phyloP scores from a whole-genome alignment of 2,888 invertebrate genomes.

The Lasiommata megera region DNA sequence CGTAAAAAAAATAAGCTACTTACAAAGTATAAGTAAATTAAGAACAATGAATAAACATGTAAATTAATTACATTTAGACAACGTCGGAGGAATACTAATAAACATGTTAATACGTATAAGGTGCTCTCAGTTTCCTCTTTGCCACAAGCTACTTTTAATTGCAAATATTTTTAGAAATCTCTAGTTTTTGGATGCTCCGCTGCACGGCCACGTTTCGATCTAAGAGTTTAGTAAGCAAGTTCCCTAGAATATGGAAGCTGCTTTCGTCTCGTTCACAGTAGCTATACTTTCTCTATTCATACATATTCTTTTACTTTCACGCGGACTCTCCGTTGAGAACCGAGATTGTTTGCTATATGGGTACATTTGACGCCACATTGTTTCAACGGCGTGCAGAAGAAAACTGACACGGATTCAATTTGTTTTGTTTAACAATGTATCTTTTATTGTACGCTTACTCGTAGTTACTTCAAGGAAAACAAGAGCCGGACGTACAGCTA shows the following conservation, averaged over 20 bases:
- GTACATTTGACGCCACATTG: slow-evolving; percentile 51
- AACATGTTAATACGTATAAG: neutral
- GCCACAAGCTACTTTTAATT: slow-evolving; percentile 14
- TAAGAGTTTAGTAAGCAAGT: slow-evolving; percentile 27
- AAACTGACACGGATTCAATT: slow-evolving; percentile 4
- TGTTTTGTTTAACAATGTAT: neutral
- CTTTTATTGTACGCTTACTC: neutral
- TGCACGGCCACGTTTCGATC: slow-evolving; percentile 15
- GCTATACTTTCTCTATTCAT: slow-evolving; percentile 75
- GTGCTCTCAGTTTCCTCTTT: neutral
- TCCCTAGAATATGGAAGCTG: slow-evolving; percentile 29
- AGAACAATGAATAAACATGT: no score
- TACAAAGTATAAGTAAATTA: no score
- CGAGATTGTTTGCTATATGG: slow-evolving; percentile 56
- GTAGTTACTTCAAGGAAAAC: neutral
- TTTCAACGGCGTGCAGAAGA: slow-evolving; percentile 48
- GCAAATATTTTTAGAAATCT: slow-evolving; percentile 25
- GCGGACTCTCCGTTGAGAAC: slow-evolving; percentile 49
- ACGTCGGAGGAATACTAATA: no score
- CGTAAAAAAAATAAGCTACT: no score
- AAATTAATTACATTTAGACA: no score
- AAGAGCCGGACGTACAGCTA: no score
- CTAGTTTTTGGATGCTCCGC: slow-evolving; percentile 17
- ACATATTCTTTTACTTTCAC: slow-evolving; percentile 65
- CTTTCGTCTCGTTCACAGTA: slow-evolving; percentile 40